Base-by-base conservation (phyloP, 2,797 vertebrate genomes). In the Fistularia commersonii region DNA sequence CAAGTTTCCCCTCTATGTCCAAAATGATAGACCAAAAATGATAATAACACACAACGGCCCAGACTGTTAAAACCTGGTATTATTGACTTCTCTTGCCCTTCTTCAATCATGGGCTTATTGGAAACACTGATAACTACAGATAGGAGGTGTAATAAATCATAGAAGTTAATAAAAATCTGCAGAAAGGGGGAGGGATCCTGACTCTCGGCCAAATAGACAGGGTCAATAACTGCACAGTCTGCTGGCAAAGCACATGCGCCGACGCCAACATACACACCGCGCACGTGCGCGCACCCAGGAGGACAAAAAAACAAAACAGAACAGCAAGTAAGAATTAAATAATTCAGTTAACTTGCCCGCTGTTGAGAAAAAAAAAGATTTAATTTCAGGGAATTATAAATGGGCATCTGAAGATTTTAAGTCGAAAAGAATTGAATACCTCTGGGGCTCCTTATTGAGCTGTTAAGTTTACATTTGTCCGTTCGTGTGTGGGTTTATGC, bases 141-240 rank as follows among this genome's bases (percentile, higher is more conserved):
- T 69, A 66, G 60, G 45, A 57, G 57, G 38, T 4, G 34, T 65
- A 80, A 79, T 84, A 80, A 78, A 82, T 81, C 79, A 81, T 69
- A 73, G 45, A 55, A 79, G 71, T 74, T 77, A 82, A 85, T 80
- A 69, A 83, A 86, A 82, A 80, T 73, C 76, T 65, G 70, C 58
- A 73, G 74, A 82, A 76, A 79, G 66, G 49, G 49, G 74, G 73
- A 65, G 48, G 49, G 61, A 65, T 76, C 61, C 61, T 69, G 55
- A 82, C 69, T 81, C 46, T 48, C 46, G 66, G 74, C 66, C 76
- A 79, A 77, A 76, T 51, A 64, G 53, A 55, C 44, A 54, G 57
- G 66, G 73, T 82, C 82, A 86, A 83, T 80, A 78, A 74, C 51
- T 15, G 23, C 48, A 73, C 51, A 37, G 35, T 56, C 41, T 63